Percentiles rank a stretch among this genome's conserved stretches.
These are phyloP conservation scores for Myrmecobius fasciatus DNA, from an alignment of 2,113 vertebrate species.

Conservation along the genomic window DNA sequence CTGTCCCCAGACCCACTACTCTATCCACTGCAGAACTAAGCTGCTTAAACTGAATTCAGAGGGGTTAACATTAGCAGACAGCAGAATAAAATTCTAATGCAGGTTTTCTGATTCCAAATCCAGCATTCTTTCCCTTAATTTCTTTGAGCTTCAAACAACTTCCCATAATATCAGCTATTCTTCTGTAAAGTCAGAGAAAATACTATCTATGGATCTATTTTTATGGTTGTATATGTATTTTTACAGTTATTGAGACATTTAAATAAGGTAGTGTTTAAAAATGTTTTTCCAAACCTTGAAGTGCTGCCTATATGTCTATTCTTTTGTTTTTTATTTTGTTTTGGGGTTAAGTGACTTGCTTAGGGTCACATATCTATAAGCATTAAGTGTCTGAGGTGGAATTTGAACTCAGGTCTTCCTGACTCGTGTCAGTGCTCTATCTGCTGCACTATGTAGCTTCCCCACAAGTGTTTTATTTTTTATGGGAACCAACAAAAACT, in stretches of 20 bases:
- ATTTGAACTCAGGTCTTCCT: too few relatives aligned
- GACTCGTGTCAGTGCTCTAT: too few relatives aligned
- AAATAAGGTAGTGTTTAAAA: neutral
- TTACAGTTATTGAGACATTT: neutral
- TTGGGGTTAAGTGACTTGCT: too few relatives aligned
- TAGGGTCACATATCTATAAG: too few relatives aligned
- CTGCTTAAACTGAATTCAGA: neutral
- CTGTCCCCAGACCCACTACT: neutral
- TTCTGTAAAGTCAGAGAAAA: neutral
- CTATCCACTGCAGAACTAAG: neutral
- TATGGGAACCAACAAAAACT: slow-evolving; percentile 33
- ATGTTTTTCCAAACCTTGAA: neutral
- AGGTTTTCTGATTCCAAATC: neutral
- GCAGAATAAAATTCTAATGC: neutral
- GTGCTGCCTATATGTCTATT: neutral
- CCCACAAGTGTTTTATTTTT: neutral
- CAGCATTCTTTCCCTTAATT: neutral
- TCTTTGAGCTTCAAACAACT: neutral
- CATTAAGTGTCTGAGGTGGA: too few relatives aligned
- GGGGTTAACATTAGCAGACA: neutral
- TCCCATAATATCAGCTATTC: neutral
- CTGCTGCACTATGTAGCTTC: too few relatives aligned
- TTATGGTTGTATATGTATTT: neutral
- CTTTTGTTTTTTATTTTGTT: neutral
- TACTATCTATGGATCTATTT: neutral